Conservation (phyloP, 2,888 invertebrate species). For the Seira ritae region DNA sequence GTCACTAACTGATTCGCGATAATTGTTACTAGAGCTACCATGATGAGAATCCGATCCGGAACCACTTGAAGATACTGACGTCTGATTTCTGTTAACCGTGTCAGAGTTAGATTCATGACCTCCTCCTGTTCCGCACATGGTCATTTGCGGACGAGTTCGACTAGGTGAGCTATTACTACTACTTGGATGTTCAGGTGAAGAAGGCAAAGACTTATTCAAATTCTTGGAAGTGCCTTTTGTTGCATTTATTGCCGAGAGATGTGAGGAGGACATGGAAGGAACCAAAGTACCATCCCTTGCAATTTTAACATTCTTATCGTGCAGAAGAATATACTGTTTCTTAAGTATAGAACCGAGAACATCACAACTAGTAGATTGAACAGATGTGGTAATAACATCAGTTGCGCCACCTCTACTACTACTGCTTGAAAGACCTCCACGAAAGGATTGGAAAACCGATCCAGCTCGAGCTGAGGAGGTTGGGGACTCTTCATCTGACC, state of each 20-base stretch:
- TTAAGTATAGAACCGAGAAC: constrained; percentile 76
- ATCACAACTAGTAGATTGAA: constrained; percentile 72
- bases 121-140: constrained; percentile 28
- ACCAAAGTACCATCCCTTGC: constrained; percentile 75
- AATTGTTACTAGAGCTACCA: no score
- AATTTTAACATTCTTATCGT: constrained; percentile 75
- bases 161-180: constrained; percentile 3
- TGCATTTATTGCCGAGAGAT: constrained; percentile 38
- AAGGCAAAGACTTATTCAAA: neutral
- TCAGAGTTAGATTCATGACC: constrained; percentile 8
- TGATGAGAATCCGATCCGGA: no score
- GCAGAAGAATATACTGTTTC: constrained; percentile 75
- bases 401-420: constrained; percentile 8
- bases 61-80: neutral
- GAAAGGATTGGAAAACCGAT: neutral
- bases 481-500: constrained; percentile 14
- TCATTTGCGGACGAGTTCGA: constrained; percentile 19
- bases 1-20: no score
- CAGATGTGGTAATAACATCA: constrained; percentile 17
- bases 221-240: constrained; percentile 10
- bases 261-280: constrained; percentile 57
- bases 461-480: neutral
- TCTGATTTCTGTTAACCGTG: neutral
- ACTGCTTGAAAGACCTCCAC: neutral
- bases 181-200: constrained; percentile 8